phyloP scores from a whole-genome alignment of 2,797 vertebrate genomes.

The Euthynnus affinis region DNA sequence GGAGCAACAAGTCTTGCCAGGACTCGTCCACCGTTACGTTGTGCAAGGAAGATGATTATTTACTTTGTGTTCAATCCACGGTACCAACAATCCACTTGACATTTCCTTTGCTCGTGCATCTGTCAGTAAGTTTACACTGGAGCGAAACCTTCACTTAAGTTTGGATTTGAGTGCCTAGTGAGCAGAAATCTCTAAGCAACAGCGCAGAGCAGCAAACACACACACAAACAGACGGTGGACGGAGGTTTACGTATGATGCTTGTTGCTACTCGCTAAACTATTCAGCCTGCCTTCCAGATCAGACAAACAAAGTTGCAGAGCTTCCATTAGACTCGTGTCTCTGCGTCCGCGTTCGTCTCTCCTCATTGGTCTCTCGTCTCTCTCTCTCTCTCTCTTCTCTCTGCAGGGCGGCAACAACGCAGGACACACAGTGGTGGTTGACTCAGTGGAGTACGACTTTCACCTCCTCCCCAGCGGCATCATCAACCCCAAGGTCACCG shows the following conservation, averaged over 20 bases:
- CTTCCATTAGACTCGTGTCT: conserved; percentile 4
- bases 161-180: conserved; percentile 9
- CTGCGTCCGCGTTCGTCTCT: conserved; percentile 24
- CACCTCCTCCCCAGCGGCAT: conserved; percentile 99
- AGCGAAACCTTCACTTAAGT: conserved; percentile 13
- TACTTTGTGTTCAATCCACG: conserved; percentile 1
- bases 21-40: background rate
- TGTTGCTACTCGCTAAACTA: conserved; percentile 64
- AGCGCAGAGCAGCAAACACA: background rate
- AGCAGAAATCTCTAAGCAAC: conserved; percentile 45
- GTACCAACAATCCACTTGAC: background rate
- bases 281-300: conserved; percentile 35
- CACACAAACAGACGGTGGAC: background rate
- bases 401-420: conserved; percentile 97
- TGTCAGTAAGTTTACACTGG: conserved; percentile 33
- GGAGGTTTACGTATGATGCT: conserved; percentile 28
- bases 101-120: background rate
- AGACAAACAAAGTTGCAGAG: conserved; percentile 33
- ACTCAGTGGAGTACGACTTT: conserved; percentile 98
- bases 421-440: conserved; percentile 98
- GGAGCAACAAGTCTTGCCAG: conserved; percentile 6
- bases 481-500: conserved; percentile 97
- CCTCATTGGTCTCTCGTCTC: conserved; percentile 31
- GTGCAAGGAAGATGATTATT: background rate
- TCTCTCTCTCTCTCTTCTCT: conserved; percentile 39